Percentiles rank a stretch among this genome's conserved stretches.
These are phyloP conservation scores for Prochilodus magdalenae DNA, from an alignment of 2,113 vertebrate genomes.

Conservation along the genomic window DNA sequence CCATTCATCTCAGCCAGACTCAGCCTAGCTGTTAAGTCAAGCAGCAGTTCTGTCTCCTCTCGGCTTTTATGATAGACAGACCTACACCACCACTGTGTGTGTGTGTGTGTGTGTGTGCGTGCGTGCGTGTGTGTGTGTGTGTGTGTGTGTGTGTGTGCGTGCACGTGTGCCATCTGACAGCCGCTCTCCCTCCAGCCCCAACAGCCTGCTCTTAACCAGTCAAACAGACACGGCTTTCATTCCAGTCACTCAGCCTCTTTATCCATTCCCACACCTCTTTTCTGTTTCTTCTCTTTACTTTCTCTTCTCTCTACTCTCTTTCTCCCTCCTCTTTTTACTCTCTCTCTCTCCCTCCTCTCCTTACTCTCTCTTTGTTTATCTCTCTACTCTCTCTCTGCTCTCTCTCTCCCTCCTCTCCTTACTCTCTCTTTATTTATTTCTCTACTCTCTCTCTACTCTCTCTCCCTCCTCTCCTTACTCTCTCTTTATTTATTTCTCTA, in stretches of 20 bases:
- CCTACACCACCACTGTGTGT: not conserved
- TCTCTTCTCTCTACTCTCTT: not conserved
- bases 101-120: not conserved
- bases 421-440: too few relatives aligned
- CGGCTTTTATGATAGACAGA: conserved; percentile 8
- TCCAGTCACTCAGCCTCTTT: conserved; percentile 55
- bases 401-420: too few relatives aligned
- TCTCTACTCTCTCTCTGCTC: too few relatives aligned
- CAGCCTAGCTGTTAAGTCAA: conserved; percentile 31
- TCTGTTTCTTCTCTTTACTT: not conserved
- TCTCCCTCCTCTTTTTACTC: not conserved
- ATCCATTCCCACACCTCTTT: not conserved
- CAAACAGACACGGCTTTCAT: conserved; percentile 63
- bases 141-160: conserved; percentile 19
- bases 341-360: too few relatives aligned
- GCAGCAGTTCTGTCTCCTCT: conserved; percentile 21
- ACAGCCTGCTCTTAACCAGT: conserved; percentile 13
- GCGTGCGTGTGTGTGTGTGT: too few relatives aligned
- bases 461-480: too few relatives aligned
- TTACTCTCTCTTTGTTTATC: too few relatives aligned
- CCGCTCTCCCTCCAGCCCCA: not conserved
- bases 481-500: too few relatives aligned
- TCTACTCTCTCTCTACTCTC: too few relatives aligned
- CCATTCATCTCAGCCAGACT: conserved; percentile 45
- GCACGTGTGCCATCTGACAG: conserved; percentile 24